These are phyloP conservation scores for Fragum sueziense DNA, from an alignment of 2,888 invertebrate genomes.

Conservation along the genomic window DNA sequence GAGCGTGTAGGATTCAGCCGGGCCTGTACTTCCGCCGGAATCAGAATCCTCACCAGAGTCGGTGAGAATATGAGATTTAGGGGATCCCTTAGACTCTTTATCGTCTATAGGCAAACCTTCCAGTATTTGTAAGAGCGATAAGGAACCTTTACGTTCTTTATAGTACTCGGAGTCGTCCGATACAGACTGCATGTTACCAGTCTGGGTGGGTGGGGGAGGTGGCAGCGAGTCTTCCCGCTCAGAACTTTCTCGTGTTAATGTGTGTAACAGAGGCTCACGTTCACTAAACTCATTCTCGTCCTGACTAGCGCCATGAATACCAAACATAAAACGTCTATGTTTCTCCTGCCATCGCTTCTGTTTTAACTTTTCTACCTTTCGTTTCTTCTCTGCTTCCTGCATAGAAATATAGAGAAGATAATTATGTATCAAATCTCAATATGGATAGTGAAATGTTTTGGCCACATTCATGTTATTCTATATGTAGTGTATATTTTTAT, in stretches of 20 bases:
- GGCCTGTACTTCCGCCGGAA: slow-evolving; percentile 61
- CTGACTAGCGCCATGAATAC: slow-evolving; percentile 62
- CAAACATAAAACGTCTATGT: slow-evolving; percentile 74
- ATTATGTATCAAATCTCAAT: too few species aligned
- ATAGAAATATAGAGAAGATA: slow-evolving; percentile 3
- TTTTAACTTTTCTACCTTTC: slow-evolving; percentile 76
- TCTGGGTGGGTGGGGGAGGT: slow-evolving; percentile 46
- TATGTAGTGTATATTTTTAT: too few species aligned
- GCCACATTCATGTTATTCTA: too few species aligned
- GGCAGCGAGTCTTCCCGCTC: slow-evolving; percentile 42
- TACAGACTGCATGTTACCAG: slow-evolving; percentile 49
- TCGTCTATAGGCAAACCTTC: slow-evolving; percentile 59
- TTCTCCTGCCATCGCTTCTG: slow-evolving; percentile 79
- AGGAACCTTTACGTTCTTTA: slow-evolving; percentile 50
- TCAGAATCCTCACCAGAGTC: slow-evolving; percentile 59
- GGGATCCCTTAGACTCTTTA: slow-evolving; percentile 41
- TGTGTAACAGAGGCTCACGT: slow-evolving; percentile 62
- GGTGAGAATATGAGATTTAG: slow-evolving; percentile 51
- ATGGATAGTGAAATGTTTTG: too few species aligned
- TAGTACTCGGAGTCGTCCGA: slow-evolving; percentile 59
- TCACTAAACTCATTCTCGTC: slow-evolving; percentile 65
- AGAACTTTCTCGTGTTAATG: slow-evolving; percentile 51
- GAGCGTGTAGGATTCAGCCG: slow-evolving; percentile 67
- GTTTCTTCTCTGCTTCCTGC: slow-evolving; percentile 77
- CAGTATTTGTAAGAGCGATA: slow-evolving; percentile 56